phyloP scores from a whole-genome alignment of 1,140 invertebrate genomes.

The Telenomus remus region DNA sequence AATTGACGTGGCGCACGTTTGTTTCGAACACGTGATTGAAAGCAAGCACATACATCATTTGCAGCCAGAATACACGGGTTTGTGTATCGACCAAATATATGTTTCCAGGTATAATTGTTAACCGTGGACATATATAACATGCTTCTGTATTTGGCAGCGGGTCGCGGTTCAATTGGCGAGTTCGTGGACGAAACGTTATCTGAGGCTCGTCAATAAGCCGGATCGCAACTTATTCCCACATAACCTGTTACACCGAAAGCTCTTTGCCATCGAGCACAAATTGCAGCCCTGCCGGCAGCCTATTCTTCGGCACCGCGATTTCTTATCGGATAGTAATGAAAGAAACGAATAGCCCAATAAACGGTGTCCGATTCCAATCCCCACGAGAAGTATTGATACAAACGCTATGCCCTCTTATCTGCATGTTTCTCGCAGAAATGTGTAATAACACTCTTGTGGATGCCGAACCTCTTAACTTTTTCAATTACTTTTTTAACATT shows the following conservation, averaged over 20 bases:
- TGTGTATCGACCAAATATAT: background rate
- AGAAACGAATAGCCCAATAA: constrained; percentile 48
- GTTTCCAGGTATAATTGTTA: constrained; percentile 3
- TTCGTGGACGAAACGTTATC: constrained; percentile 19
- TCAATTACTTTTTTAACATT: too few species aligned
- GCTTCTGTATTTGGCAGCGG: background rate
- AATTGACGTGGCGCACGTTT: constrained; percentile 8
- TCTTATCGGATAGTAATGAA: constrained; percentile 44
- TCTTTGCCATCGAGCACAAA: constrained; percentile 1
- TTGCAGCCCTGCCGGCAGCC: constrained; percentile 5
- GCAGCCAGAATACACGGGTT: too few species aligned
- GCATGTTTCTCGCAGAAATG: constrained; percentile 17
- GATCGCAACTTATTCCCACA: constrained; percentile 41
- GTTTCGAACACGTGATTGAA: too few species aligned
- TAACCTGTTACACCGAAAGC: constrained; percentile 42
- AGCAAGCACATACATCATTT: too few species aligned
- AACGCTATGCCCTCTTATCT: constrained; percentile 36
- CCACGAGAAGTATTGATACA: constrained; percentile 41
- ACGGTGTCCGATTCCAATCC: constrained; percentile 36
- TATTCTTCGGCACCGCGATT: constrained; percentile 34
- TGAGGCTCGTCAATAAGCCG: constrained; percentile 17
- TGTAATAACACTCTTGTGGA: constrained; percentile 12
- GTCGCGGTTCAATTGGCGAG: constrained; percentile 20
- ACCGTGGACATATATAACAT: background rate
- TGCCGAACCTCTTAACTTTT: background rate